phyloP scores from a whole-genome alignment of 2,113 vertebrate genomes.

The Mormyrus iriodes region DNA sequence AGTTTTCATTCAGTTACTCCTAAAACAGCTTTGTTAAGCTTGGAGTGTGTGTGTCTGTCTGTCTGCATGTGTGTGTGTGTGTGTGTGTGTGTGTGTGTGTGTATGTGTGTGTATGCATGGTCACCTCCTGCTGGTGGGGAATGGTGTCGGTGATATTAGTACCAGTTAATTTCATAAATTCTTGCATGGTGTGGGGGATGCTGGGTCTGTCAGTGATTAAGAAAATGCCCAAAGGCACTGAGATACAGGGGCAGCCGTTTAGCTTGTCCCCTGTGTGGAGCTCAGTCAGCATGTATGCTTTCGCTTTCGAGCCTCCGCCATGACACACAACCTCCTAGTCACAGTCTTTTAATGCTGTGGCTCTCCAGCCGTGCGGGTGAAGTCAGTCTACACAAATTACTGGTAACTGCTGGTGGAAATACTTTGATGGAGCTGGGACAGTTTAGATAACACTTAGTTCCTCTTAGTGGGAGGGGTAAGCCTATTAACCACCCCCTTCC shows the following conservation, averaged over 20 bases:
- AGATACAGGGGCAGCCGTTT: background rate
- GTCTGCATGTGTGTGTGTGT: background rate
- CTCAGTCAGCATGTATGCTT: background rate
- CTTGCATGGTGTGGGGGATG: background rate
- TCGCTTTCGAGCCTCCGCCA: background rate
- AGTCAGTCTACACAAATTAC: background rate
- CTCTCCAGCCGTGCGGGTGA: background rate
- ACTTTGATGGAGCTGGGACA: background rate
- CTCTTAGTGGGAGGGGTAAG: background rate
- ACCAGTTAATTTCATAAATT: background rate
- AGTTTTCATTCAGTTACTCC: slow-evolving; percentile 25
- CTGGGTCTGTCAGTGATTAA: background rate
- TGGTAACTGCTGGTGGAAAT: background rate
- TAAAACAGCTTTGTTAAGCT: no score
- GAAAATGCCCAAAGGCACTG: background rate
- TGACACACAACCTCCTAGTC: background rate
- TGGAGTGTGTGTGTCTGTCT: no score
- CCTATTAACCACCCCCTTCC: background rate
- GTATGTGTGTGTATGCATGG: background rate
- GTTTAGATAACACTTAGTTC: background rate
- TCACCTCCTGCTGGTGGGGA: background rate
- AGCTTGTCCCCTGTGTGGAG: background rate
- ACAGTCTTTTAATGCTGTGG: no score
- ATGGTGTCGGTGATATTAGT: background rate
- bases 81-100: background rate